Percentiles rank a stretch among this genome's conserved stretches.
phyloP scores from a whole-genome alignment of 2,113 vertebrate species.

The Tyrannus savana region DNA sequence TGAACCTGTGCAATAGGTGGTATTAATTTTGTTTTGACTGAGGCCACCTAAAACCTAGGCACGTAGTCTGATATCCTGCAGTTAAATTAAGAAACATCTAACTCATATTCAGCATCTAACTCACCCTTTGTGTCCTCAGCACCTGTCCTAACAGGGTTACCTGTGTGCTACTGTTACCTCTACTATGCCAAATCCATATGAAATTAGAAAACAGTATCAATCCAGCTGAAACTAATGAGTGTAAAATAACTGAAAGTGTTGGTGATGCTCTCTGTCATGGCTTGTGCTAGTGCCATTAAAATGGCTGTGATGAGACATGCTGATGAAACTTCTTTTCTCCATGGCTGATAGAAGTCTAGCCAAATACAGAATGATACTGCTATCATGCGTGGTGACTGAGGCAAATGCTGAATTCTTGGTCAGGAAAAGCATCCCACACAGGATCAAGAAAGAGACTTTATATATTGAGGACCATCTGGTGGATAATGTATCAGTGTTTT shows the following conservation, averaged over 20 bases:
- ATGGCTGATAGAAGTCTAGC: not conserved
- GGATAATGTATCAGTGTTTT: conserved; percentile 47
- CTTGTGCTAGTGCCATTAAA: not conserved
- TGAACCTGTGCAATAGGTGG: not conserved
- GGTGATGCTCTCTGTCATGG: not conserved
- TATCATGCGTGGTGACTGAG: not conserved
- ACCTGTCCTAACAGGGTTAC: not conserved
- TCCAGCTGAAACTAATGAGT: not conserved
- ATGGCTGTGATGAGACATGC: not conserved
- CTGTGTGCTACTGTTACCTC: not conserved
- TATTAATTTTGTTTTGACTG: not conserved
- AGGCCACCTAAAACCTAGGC: not conserved
- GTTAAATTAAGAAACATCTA: not conserved
- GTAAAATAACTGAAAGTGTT: not conserved
- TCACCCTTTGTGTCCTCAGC: not conserved
- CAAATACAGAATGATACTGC: not conserved
- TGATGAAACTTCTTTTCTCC: not conserved
- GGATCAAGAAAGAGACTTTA: conserved; percentile 31
- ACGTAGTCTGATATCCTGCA: not conserved
- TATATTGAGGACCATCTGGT: conserved; percentile 37
- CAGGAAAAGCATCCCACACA: conserved; percentile 53
- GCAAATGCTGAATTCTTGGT: not conserved
- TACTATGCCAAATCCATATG: not conserved
- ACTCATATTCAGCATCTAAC: not conserved
- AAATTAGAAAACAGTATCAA: not conserved